phyloP scores from a whole-genome alignment of 1,140 invertebrate species.

The Lamellibrachia luymesi region DNA sequence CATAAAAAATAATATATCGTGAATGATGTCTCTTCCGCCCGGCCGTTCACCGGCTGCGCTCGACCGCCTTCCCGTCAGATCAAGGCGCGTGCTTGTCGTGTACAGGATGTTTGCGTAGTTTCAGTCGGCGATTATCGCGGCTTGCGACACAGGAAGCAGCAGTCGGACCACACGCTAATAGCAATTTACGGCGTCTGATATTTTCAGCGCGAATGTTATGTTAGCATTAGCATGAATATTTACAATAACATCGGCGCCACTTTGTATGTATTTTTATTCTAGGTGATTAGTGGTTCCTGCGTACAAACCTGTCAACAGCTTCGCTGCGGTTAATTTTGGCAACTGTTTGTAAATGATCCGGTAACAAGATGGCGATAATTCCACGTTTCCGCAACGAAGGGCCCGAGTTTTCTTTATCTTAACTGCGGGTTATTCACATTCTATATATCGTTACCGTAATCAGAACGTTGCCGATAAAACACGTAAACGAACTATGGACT shows the following conservation, averaged over 20 bases:
- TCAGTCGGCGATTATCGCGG: not conserved
- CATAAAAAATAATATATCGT: not conserved
- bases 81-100: not conserved
- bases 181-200: not conserved
- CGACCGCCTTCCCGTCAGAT: not conserved
- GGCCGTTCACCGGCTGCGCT: not conserved
- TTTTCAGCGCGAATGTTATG: not conserved
- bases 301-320: not conserved
- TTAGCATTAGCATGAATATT: not conserved
- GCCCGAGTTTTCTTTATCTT: not conserved
- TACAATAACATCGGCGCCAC: not conserved
- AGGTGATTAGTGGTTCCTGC: not conserved
- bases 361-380: not conserved
- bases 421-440: not conserved
- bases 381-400: not conserved
- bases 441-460: not conserved
- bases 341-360: not conserved
- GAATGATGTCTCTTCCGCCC: not conserved
- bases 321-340: not conserved
- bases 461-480: not conserved
- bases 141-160: not conserved
- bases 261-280: not conserved
- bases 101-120: not conserved
- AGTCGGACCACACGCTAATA: not conserved
- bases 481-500: not conserved